Percentiles rank a stretch among this genome's conserved stretches.
Evolutionary conservation across 2,888 invertebrate species (phyloP).

Genomic region (Cybosia mesomella): DNA sequence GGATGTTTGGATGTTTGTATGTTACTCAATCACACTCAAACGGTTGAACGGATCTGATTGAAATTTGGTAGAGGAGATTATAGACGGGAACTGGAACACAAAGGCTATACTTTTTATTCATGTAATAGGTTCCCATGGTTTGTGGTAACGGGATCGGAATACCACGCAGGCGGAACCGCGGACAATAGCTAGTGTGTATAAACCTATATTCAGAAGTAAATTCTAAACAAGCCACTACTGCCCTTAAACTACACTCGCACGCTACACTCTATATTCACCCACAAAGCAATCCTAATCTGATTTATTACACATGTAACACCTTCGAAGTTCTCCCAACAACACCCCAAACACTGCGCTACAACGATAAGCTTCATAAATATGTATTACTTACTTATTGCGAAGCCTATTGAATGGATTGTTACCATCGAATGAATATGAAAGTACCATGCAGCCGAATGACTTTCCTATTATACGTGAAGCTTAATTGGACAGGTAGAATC

Average conservation of each 20-base stretch:
- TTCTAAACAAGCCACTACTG: no score
- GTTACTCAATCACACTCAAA: no score
- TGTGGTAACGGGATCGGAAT: no score
- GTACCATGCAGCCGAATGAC: slow-evolving; percentile 7
- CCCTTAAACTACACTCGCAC: not conserved
- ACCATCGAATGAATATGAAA: not conserved
- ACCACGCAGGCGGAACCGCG: no score
- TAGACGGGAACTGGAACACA: no score
- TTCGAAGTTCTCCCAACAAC: slow-evolving; percentile 10
- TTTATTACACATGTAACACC: slow-evolving; percentile 29
- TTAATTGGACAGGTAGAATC: not conserved
- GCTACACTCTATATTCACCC: not conserved
- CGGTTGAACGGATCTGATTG: no score
- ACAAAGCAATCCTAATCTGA: slow-evolving; percentile 30
- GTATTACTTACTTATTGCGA: slow-evolving; percentile 31
- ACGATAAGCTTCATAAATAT: slow-evolving; percentile 42
- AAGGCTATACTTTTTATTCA: no score
- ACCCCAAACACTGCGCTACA: not conserved
- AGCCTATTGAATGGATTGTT: slow-evolving; percentile 25
- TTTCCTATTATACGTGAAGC: not conserved
- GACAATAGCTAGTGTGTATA: no score
- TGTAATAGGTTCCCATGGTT: no score
- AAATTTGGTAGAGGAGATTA: no score
- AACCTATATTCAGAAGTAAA: no score
- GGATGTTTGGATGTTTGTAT: no score